Evolutionary conservation across 2,797 vertebrate genomes (phyloP), one percentile per base, ranked within the genome.

Genomic region (Glossophaga mutica): DNA sequence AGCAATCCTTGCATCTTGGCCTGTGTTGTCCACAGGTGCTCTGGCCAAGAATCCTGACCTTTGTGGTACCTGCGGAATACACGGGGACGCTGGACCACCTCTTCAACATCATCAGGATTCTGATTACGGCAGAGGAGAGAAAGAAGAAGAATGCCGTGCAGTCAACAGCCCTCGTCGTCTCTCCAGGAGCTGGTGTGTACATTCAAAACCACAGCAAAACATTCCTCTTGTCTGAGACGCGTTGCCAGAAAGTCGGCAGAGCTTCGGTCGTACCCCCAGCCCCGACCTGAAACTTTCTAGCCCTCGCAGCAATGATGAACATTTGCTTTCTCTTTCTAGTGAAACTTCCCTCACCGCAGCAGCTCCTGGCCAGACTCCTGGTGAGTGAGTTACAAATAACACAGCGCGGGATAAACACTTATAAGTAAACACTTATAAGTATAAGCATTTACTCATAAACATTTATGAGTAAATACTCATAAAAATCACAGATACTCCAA

Each of bases 351-450:
- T 93, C 95, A 90, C 48, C 97, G 18, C 97, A 98, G n/a, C 96
- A 97, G 94, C 87, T 98, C 10, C 92, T 97, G 94, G 97, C 97
- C 42, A 96, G 97, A 93, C 97, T 98, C 91, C 87, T 97, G 96
- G 97, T 98, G 55, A 97, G 97, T 97, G 62, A 57, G 21, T 95
- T 68, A 82, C n/a, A 34, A 34, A 90, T 91, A 50, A 92, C 46
- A 4, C 70, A 91, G 7, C 1, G 15, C 7, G 15, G 50, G 55
- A 19, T 68, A 50, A 73, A 84, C n/a, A n/a, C n/a, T n/a, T n/a
- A n/a, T n/a, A n/a, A n/a, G n/a, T n/a, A n/a, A n/a, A n/a, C n/a
- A n/a, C n/a, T n/a, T n/a, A n/a, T n/a, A n/a, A n/a, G n/a, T n/a
- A n/a, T n/a, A n/a, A n/a, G n/a, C n/a, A n/a, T n/a, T n/a, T n/a